Evolutionary conservation across 2,888 invertebrate species (phyloP).

Genomic region (Adineta ricciae): DNA sequence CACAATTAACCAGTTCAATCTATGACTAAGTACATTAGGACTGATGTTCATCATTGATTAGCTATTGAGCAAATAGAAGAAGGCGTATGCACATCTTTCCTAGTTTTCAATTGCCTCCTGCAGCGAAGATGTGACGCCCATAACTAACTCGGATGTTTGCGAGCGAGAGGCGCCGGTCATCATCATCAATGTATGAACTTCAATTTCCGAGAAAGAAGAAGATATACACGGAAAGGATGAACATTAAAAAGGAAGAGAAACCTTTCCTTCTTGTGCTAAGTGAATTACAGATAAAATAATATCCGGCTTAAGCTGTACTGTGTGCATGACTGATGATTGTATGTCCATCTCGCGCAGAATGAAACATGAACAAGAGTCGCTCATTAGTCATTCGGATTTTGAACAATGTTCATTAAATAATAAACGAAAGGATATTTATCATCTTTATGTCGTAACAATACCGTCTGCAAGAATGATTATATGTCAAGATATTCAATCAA

Average conservation of each 20-base stretch:
- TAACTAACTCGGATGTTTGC: neutral
- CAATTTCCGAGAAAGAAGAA: neutral
- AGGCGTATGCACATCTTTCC: neutral
- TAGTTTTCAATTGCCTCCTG: neutral
- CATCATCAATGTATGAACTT: neutral
- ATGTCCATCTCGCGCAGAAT: neutral
- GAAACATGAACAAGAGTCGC: neutral
- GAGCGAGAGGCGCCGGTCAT: neutral
- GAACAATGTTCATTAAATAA: conserved; percentile 4
- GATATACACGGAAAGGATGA: neutral
- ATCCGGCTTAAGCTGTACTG: neutral
- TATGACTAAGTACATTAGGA: neutral
- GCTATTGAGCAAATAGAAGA: conserved; percentile 7
- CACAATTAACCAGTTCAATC: conserved; percentile 2
- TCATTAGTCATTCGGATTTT: neutral
- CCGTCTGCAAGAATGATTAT: neutral
- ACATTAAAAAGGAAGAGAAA: neutral
- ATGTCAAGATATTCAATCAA: neutral
- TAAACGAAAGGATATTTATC: neutral
- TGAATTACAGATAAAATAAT: conserved; percentile 3
- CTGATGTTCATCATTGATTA: neutral
- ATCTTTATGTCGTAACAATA: neutral
- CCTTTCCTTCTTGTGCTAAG: conserved; percentile 13
- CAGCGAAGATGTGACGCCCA: neutral
- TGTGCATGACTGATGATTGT: conserved; percentile 2